Evolutionary conservation across 2,113 vertebrate genomes (phyloP).

Genomic region (Megaceryle torquata): DNA sequence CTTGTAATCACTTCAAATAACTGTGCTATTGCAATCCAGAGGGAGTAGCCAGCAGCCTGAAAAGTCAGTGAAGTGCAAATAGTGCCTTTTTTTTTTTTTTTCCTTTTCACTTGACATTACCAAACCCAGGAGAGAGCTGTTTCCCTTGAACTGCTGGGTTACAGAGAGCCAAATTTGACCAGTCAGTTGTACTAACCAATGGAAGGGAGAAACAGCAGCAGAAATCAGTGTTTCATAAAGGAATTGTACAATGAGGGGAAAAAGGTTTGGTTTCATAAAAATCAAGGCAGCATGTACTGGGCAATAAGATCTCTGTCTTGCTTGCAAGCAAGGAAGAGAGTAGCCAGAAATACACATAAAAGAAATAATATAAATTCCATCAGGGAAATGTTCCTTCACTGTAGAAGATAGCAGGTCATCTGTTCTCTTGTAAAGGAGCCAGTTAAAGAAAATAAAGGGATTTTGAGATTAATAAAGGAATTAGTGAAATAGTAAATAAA

Average conservation of each 20-base stretch:
- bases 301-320: not conserved
- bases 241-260: not conserved
- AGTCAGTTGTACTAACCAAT: not conserved
- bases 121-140: not conserved
- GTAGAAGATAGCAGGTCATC: not conserved
- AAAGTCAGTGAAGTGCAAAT: not conserved
- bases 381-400: not conserved
- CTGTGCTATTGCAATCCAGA: not conserved
- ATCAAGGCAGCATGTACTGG: not conserved
- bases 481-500: not conserved
- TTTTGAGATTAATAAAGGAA: not conserved
- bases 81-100: not conserved
- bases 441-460: not conserved
- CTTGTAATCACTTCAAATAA: not conserved
- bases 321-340: not conserved
- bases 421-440: not conserved
- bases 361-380: not conserved
- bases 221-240: not conserved
- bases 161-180: not conserved
- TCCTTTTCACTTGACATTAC: not conserved
- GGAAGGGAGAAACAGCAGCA: not conserved
- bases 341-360: not conserved
- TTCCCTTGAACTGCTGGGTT: not conserved
- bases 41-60: not conserved
- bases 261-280: not conserved